phyloP scores from a whole-genome alignment of 2,888 invertebrate species.

The Caenorhabditis zanzibari region DNA sequence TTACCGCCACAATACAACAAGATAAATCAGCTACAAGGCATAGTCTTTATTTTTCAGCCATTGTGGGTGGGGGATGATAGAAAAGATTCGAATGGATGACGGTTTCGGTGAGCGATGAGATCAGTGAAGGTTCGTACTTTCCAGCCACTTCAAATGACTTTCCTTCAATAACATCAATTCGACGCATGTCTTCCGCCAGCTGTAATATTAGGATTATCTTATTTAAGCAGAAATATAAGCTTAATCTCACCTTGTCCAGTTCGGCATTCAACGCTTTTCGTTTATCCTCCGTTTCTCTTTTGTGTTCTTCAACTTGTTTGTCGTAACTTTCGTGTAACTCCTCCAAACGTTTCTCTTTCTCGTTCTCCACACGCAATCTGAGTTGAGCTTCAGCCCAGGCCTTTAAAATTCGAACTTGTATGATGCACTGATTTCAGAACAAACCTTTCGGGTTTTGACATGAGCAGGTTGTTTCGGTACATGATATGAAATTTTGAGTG shows the following conservation, averaged over 20 bases:
- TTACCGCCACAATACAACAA: no score
- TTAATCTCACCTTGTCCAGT: slow-evolving; percentile 44
- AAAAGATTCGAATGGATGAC: slow-evolving; percentile 77
- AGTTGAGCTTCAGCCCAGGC: slow-evolving; percentile 81
- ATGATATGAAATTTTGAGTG: slow-evolving; percentile 81
- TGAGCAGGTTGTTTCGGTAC: slow-evolving; percentile 79
- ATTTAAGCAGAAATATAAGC: no score
- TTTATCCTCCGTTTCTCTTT: slow-evolving; percentile 65
- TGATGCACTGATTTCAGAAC: not conserved
- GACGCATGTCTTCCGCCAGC: slow-evolving; percentile 47
- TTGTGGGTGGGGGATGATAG: slow-evolving; percentile 76
- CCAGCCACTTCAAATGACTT: slow-evolving; percentile 66
- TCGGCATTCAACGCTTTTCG: slow-evolving; percentile 68
- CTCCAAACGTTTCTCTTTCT: slow-evolving; percentile 79
- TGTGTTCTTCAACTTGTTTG: slow-evolving; percentile 66
- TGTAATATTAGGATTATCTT: slow-evolving; percentile 15
- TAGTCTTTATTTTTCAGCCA: slow-evolving; percentile 65
- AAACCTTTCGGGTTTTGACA: slow-evolving; percentile 76
- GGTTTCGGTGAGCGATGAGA: slow-evolving; percentile 78
- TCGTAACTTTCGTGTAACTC: slow-evolving; percentile 71
- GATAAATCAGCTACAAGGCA: not conserved
- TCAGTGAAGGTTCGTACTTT: slow-evolving; percentile 76
- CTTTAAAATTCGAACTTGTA: slow-evolving; percentile 36
- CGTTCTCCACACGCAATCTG: slow-evolving; percentile 76
- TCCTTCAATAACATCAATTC: slow-evolving; percentile 70